These are phyloP conservation scores for Progne subis DNA, from an alignment of 2,113 vertebrate species.

Conservation along the genomic window DNA sequence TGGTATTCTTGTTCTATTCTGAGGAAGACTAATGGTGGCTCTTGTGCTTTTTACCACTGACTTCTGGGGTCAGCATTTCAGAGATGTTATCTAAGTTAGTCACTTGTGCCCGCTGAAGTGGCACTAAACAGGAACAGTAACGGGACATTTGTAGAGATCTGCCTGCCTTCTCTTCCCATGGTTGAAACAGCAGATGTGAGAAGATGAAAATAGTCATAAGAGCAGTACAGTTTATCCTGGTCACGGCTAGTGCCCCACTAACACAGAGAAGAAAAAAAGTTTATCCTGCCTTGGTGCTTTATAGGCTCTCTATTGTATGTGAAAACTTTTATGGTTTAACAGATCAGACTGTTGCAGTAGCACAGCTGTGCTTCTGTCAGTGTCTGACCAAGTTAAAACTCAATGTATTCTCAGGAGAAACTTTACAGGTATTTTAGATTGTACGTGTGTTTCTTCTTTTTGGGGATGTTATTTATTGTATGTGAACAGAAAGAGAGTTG, in stretches of 20 bases:
- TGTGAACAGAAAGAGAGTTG: background rate
- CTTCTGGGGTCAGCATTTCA: background rate
- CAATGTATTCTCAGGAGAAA: background rate
- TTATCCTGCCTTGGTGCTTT: background rate
- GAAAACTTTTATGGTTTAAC: background rate
- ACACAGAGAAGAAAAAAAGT: background rate
- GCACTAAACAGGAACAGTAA: background rate
- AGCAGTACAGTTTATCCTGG: background rate
- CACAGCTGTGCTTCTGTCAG: background rate
- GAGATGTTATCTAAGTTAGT: background rate
- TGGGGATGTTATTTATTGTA: background rate
- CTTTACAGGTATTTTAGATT: background rate
- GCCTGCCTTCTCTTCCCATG: background rate
- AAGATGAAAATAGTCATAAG: background rate
- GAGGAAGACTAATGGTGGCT: background rate
- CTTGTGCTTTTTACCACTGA: background rate
- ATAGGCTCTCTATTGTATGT: background rate
- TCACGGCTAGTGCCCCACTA: background rate
- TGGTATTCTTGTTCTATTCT: background rate
- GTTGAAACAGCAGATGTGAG: background rate
- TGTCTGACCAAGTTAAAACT: background rate
- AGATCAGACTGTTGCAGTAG: background rate
- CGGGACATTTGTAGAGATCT: background rate
- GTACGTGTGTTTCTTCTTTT: background rate
- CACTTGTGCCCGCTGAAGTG: background rate